Base-by-base conservation (phyloP, 1,140 invertebrate species). In the Hylyphantes graminicola region DNA sequence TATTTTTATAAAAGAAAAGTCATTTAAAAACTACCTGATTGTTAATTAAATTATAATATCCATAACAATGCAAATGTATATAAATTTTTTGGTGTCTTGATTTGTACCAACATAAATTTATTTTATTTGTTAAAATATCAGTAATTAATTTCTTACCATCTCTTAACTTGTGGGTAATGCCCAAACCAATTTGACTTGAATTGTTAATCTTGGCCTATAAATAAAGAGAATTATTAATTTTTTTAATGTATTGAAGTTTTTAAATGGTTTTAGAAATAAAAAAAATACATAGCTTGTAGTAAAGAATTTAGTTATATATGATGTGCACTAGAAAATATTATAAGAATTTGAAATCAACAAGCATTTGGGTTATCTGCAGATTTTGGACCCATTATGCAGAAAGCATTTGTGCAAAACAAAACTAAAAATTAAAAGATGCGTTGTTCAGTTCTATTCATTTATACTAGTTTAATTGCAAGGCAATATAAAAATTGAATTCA, bases 161-260 rank as follows among this genome's bases (percentile, higher is more conserved):
- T 87, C 95, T 94, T 70, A 99, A 90, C 90, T 94, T 96, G 89
- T 98, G 97, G 90, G 96, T 95, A 89, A 97, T 98, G 74, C 96
- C 96, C 88, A 99, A 92, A 88, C 97, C 97, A 89, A 99, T 93
- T 90, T 97, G 96, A 88, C 96, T 96, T 87, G 93, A 92, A 90
- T 98, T 99, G 92, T 98, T 98, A 53, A 99, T 93, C 91, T 99
- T 98, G 87, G 96, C 95, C 89, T 96, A 93, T 17, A 88, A 87
- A 68, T 61, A 80, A 83, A 75, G 35, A 64, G 86, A 67, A 85
- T 21, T 35, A 35, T 2, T 35, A 64, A 80, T 65, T 15, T 61
- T n/a, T 19, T 7, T 15, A 2, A 3, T 63, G 9, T 9, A 63
- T 17, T 63, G 10, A 63, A 63, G 2, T 63, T 15, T 0, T 63